phyloP scores from a whole-genome alignment of 2,797 vertebrate species.

The Percopsis omiscomaycus region DNA sequence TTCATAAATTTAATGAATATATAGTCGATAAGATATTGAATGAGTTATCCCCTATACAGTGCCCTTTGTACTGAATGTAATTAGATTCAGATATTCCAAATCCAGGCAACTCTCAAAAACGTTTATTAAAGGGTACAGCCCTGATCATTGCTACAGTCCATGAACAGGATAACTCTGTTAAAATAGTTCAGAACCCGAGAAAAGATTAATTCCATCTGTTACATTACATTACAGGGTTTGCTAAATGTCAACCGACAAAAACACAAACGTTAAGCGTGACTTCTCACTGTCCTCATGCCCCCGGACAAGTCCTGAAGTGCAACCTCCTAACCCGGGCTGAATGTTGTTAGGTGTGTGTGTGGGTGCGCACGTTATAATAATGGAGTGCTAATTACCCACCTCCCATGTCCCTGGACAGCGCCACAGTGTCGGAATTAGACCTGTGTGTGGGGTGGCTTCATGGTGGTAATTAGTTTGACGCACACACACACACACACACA shows the following conservation, averaged over 20 bases:
- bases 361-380: constrained; percentile 65
- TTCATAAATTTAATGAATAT: constrained; percentile 22
- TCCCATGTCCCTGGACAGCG: constrained; percentile 85
- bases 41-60: constrained; percentile 21
- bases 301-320: constrained; percentile 41
- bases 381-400: constrained; percentile 83
- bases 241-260: constrained; percentile 28
- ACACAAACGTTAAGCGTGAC: constrained; percentile 60
- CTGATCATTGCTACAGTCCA: not conserved
- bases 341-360: constrained; percentile 8
- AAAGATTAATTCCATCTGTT: constrained; percentile 6
- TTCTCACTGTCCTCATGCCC: constrained; percentile 45
- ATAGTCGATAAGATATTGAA: constrained; percentile 11
- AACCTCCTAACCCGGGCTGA: constrained; percentile 40
- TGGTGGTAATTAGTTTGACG: constrained; percentile 86
- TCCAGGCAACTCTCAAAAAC: not conserved
- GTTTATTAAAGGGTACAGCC: not conserved
- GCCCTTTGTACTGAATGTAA: constrained; percentile 15
- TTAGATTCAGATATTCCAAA: not conserved
- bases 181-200: not conserved
- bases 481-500: constrained; percentile 69
- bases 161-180: not conserved
- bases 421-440: constrained; percentile 88
- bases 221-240: constrained; percentile 8
- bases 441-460: constrained; percentile 76